Base-by-base conservation (phyloP, 35 echinoderm and acorn worm species). In the Lytechinus pictus region DNA sequence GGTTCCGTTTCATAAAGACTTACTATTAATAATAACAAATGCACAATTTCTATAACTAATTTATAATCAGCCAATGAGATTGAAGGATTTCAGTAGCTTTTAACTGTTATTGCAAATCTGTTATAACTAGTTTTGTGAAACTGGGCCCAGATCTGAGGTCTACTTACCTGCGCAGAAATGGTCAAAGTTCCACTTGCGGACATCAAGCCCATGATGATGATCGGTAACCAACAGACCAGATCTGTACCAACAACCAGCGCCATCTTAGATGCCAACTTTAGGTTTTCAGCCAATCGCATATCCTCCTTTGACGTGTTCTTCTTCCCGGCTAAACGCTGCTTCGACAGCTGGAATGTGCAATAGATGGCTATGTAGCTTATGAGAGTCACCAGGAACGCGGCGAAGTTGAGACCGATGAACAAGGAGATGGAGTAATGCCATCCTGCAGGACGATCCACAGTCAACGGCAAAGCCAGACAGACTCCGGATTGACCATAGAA, bases 171-270 rank as follows among this genome's bases (percentile, higher is more conserved):
- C 3, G 92, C 52, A 14, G 92, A 93, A 9, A 93, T 93, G 9
- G 53, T 54, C 13, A 93, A 54, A 8, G 51, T 93, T 16, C 92
- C 92, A 8, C 91, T 79, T 28, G 60, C 93, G 6, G 96, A 94
- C 57, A 98, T 8, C 9, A 98, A 54, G 8, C 94, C 97, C 97
- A 98, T 97, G 12, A 96, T 95, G 86, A 96, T 97, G n/a, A 98
- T 97, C 24, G 97, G 97, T 86, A 98, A 94, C 97, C 97, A 98
- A 60, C 97, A 98, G 14, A 93, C 60, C 11, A 98, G 94, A 92
- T 98, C 97, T 6, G 97, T 97, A 44, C 95, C 95, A 28, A 98
- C 96, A n/a, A 98, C 92, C 4, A 98, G 54, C 3, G 96, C 95
- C 96, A 98, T 97, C 54, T 94, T 97, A 5, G 92, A 96, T 14